phyloP scores from a whole-genome alignment of 2,888 invertebrate genomes.

The Phengaris alcon region DNA sequence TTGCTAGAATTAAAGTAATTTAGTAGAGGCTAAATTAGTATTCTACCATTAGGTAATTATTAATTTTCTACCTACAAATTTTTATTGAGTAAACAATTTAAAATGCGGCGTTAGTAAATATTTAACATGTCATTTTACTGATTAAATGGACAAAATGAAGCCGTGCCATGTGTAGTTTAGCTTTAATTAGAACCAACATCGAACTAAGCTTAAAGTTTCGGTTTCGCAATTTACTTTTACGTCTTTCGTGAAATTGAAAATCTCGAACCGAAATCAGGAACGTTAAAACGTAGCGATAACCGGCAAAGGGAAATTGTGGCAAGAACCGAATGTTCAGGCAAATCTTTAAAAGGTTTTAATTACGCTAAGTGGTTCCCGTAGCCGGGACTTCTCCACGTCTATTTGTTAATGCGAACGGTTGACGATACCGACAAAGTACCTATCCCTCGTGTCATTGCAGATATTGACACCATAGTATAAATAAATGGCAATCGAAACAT shows the following conservation, averaged over 20 bases:
- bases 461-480: not conserved
- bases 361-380: conserved; percentile 61
- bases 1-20: too few relatives aligned
- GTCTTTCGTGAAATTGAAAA: conserved; percentile 28
- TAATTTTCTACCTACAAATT: too few relatives aligned
- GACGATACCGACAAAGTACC: conserved; percentile 33
- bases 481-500: too few relatives aligned
- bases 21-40: too few relatives aligned
- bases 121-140: conserved; percentile 8
- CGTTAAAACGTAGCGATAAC: conserved; percentile 38
- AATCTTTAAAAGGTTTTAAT: conserved; percentile 72
- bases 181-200: conserved; percentile 19
- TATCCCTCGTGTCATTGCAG: not conserved
- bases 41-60: too few relatives aligned
- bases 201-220: conserved; percentile 21
- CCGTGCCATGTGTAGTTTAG: conserved; percentile 16
- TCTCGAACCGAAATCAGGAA: conserved; percentile 28
- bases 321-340: conserved; percentile 52
- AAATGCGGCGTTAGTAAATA: not conserved
- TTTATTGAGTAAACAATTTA: not conserved
- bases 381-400: conserved; percentile 53
- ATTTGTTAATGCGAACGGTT: conserved; percentile 61
- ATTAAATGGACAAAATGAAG: conserved; percentile 13
- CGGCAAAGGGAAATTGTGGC: conserved; percentile 51
- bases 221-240: conserved; percentile 28